A percentile compares a stretch with the other conserved stretches of the same genome.
phyloP scores from a whole-genome alignment of 1,140 invertebrate genomes.

The Heliothis virescens region DNA sequence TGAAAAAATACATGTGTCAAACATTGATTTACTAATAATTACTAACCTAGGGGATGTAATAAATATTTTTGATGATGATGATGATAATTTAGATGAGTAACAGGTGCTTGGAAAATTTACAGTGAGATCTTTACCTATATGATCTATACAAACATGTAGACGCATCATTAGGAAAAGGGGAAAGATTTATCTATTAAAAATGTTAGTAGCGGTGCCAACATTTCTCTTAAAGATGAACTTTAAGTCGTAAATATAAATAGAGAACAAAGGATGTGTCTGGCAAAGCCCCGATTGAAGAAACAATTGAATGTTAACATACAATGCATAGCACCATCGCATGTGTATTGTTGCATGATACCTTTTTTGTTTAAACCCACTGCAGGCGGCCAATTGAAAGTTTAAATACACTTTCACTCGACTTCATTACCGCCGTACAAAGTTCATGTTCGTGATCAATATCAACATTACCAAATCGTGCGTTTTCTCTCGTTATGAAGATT shows the following conservation, averaged over 20 bases:
- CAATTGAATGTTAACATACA: slow-evolving; percentile 16
- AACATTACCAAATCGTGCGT: slow-evolving; percentile 34
- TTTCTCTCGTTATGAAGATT: slow-evolving; percentile 35
- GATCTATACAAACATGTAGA: not conserved
- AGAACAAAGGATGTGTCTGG: slow-evolving; percentile 16
- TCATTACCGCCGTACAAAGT: slow-evolving; percentile 41
- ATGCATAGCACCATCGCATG: not conserved
- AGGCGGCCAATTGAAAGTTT: slow-evolving; percentile 33
- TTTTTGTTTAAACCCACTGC: slow-evolving; percentile 30
- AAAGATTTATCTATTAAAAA: slow-evolving; percentile 11
- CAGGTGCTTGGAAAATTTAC: not conserved
- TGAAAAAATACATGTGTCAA: too few relatives aligned
- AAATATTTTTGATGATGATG: too few relatives aligned
- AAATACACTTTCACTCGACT: slow-evolving; percentile 42
- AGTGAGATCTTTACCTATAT: not conserved
- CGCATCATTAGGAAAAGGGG: slow-evolving; percentile 5
- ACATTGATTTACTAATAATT: too few relatives aligned
- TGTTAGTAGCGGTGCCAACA: slow-evolving; percentile 16
- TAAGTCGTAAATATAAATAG: slow-evolving; percentile 23
- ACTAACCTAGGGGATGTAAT: not conserved
- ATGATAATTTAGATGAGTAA: too few relatives aligned
- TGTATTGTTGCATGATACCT: slow-evolving; percentile 27
- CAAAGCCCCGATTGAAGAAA: not conserved
- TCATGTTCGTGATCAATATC: slow-evolving; percentile 38
- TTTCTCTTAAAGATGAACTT: slow-evolving; percentile 11